Percentiles rank a stretch among this genome's conserved stretches.
Conservation (phyloP, 2,797 vertebrate genomes). For the Periparus ater region DNA sequence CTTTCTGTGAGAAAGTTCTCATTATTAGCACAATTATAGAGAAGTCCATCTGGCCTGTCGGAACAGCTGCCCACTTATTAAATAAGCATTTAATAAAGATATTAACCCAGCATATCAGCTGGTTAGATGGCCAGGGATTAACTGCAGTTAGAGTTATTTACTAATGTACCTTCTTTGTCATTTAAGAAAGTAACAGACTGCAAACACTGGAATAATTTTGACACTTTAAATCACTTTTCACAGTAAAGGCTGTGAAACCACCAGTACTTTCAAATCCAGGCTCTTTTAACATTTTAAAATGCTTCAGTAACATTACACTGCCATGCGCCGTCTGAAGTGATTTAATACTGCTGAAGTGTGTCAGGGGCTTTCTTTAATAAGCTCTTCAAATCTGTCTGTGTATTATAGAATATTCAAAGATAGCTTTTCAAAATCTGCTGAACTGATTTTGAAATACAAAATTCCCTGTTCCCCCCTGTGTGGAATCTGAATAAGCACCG, state of each 20-base stretch:
- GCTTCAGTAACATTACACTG: slow-evolving; percentile 76
- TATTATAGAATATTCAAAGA: slow-evolving; percentile 72
- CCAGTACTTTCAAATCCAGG: slow-evolving; percentile 74
- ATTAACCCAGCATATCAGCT: slow-evolving; percentile 31
- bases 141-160: slow-evolving; percentile 63
- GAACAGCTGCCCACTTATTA: slow-evolving; percentile 55
- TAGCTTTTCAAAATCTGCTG: slow-evolving; percentile 62
- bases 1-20: slow-evolving; percentile 12
- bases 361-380: slow-evolving; percentile 78
- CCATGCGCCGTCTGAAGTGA: slow-evolving; percentile 71
- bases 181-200: slow-evolving; percentile 69
- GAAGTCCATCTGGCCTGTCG: slow-evolving; percentile 47
- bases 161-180: slow-evolving; percentile 62
- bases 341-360: slow-evolving; percentile 81
- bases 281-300: slow-evolving; percentile 74
- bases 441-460: slow-evolving; percentile 63
- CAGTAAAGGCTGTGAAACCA: slow-evolving; percentile 65
- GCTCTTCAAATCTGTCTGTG: slow-evolving; percentile 76
- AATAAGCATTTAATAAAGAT: slow-evolving; percentile 51
- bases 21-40: slow-evolving; percentile 45
- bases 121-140: slow-evolving; percentile 42
- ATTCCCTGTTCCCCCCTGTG: slow-evolving; percentile 17
- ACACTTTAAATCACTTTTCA: slow-evolving; percentile 73
- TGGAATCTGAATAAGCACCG: neutral
- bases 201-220: slow-evolving; percentile 61